Evolutionary conservation across 2,888 invertebrate genomes (phyloP).

Genomic region (Leptopilina myrica): DNA sequence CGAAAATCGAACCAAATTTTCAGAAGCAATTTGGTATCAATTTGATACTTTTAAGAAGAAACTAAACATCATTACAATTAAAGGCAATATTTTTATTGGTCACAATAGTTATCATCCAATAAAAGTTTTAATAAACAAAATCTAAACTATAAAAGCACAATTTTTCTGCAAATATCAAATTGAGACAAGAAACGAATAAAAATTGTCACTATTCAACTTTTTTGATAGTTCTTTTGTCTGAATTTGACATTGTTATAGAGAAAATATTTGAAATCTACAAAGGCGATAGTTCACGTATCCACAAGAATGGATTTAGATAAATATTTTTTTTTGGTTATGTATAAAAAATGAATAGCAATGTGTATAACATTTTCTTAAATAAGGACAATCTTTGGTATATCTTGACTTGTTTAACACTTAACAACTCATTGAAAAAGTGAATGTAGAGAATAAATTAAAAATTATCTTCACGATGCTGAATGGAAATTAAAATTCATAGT

Average conservation of each 20-base stretch:
- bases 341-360: background rate
- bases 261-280: background rate
- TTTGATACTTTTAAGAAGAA: no score
- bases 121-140: background rate
- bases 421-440: background rate
- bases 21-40: no score
- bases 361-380: background rate
- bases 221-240: no score
- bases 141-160: background rate
- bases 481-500: no score
- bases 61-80: no score
- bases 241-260: no score
- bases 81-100: background rate
- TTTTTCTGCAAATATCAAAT: no score
- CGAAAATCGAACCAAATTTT: no score
- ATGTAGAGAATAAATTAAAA: background rate
- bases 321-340: background rate
- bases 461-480: no score
- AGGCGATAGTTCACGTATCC: constrained; percentile 10
- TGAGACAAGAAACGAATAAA: no score
- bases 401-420: constrained; percentile 4
- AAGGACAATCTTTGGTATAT: constrained; percentile 24
- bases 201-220: no score
- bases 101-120: no score
- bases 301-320: background rate